Base-by-base conservation (phyloP, 2,888 invertebrate genomes). In the Andrena bucephala region DNA sequence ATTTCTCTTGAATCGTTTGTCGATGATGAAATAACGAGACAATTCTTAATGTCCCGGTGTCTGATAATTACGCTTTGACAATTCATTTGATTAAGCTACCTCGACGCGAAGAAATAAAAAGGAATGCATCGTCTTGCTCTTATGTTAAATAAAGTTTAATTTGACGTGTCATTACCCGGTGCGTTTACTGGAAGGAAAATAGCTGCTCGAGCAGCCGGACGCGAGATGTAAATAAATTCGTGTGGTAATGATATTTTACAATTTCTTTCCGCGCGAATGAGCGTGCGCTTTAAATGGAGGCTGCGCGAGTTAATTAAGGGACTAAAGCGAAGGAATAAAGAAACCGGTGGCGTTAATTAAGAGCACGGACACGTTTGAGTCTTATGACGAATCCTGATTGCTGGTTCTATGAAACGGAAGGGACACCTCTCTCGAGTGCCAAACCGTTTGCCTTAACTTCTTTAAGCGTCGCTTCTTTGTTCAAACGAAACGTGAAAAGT, bases 331-430 rank as follows among this genome's bases (percentile, higher is more conserved):
- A 62, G 60, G 74, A 81, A 80, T 71, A 77, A 82, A 77, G 83
- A 67, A 83, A 77, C 52, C 71, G 75, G 78, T 59, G 80, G 63
- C 77, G 83, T 87, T 89, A 86, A 89, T 89, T 89, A 89, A 89
- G 63, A 74, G 50, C 50, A 63, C 57, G 66, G 68, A 74, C 70
- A 86, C 81, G 77, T 81, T 74, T 70, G 59, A 77, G 73, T 77
- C 69, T 86, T 83, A 83, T 74, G 81, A 79, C 75, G 66, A 72
- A 77, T 70, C 50, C 71, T 80, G 85, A 85, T 85, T 77, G 67
- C 67, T 50, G 48, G 54, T 7, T 68, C 54, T 63, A 27, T 29
- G n/a, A 79, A 66, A 54, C 42, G 33, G 60, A 60, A 67, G 16
- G 60, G 65, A 85, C 48, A 60, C 5, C 8, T 31, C 27, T 42